Base-by-base conservation (phyloP, 2,113 vertebrate species). In the Gymnocephalus cernua region DNA sequence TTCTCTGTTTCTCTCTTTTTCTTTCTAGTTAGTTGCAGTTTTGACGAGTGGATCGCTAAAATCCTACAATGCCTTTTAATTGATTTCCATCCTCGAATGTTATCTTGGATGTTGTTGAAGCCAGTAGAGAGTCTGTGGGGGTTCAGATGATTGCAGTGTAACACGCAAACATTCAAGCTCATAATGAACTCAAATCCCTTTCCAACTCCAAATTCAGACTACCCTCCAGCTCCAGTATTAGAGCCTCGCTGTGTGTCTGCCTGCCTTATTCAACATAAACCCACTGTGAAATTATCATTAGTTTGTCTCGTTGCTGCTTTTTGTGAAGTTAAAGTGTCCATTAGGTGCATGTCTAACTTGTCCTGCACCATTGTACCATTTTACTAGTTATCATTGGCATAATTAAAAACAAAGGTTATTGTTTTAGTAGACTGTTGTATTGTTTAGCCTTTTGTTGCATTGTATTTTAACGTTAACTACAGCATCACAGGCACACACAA, bases 91-190 rank as follows among this genome's bases (percentile, higher is more conserved):
- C 85, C 59, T 82, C 90, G 73, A 68, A 80, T 74, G 86, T 78
- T 76, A 27, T 70, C 74, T 27, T 75, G 27, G 73, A 54, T 66
- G 64, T 51, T 80, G 65, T 57, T 72, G 72, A 80, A 79, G 71
- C 63, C 84, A 82, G 78, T 67, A 65, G 76, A 87, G 65, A 84
- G 38, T 65, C 74, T 88, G 85, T 79, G 59, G 84, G 78, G 71
- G 65, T 76, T 91, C 61, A 56, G 56, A 87, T 90, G 78, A 93
- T 92, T 91, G 86, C 79, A 72, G 71, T 27, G 45, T 67, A 83
- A 91, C 90, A 92, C 77, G 86, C 91, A 79, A 93, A 63, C 79
- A 70, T 48, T 80, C 71, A 51, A 80, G 74, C 71, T 81, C 78
- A 81, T 86, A 32, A 70, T 76, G 48, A 82, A 71, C 74, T 80